These are phyloP conservation scores for Grus americana DNA, from an alignment of 2,113 vertebrate genomes.

Conservation along the genomic window DNA sequence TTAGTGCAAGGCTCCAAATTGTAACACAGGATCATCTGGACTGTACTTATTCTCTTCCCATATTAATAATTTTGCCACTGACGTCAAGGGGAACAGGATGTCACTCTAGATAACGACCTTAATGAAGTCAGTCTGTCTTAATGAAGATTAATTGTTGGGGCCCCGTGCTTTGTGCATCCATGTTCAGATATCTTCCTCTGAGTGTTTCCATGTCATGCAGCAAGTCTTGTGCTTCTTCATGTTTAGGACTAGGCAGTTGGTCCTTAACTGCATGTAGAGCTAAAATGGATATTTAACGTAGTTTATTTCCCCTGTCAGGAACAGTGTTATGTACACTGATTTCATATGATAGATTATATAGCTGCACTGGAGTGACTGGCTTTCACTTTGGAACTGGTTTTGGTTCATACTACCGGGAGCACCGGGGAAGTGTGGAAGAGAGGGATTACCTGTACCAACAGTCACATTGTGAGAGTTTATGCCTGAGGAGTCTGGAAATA, in stretches of 20 bases:
- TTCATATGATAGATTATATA: not conserved
- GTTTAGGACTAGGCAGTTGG: not conserved
- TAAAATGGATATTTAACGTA: not conserved
- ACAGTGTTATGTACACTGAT: not conserved
- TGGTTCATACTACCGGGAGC: not conserved
- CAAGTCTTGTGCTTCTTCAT: not conserved
- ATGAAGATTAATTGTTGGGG: slow-evolving; percentile 26
- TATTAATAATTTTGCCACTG: slow-evolving; percentile 2
- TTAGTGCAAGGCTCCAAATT: not conserved
- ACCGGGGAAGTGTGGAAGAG: not conserved
- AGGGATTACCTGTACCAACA: not conserved
- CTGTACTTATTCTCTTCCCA: not conserved
- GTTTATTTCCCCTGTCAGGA: not conserved
- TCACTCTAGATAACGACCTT: slow-evolving; percentile 1
- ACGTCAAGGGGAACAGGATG: slow-evolving; percentile 39
- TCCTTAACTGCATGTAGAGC: not conserved
- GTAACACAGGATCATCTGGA: not conserved
- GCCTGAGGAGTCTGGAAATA: not conserved
- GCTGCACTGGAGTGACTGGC: not conserved
- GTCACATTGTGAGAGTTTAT: not conserved
- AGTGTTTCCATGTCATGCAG: not conserved
- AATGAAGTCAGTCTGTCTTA: slow-evolving; percentile 34
- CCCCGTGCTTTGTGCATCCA: not conserved
- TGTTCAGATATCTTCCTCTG: not conserved
- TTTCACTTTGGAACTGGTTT: not conserved